These are phyloP conservation scores for Drosophila nigrodunni DNA, from an alignment of 1,140 invertebrate genomes.

Conservation along the genomic window DNA sequence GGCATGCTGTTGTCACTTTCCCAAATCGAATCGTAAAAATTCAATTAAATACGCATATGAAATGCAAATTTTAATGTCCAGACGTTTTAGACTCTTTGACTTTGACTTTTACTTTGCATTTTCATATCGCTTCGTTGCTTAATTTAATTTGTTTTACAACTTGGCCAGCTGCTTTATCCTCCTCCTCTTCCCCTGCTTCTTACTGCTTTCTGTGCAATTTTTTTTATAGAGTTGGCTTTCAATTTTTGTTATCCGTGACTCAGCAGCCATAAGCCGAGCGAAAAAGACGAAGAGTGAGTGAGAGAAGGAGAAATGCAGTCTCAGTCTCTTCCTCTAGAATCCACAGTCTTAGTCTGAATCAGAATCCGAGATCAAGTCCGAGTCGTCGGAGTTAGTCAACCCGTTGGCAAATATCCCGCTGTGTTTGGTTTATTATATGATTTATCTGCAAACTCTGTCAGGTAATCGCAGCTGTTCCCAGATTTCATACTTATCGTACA, in stretches of 20 bases:
- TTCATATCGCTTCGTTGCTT: conserved; percentile 51
- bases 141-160: conserved; percentile 77
- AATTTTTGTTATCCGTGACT: conserved; percentile 62
- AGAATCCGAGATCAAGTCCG: conserved; percentile 24
- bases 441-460: conserved; percentile 53
- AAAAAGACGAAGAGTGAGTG: not conserved
- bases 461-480: conserved; percentile 12
- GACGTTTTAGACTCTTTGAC: conserved; percentile 5
- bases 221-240: conserved; percentile 63
- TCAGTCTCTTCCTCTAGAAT: conserved; percentile 2
- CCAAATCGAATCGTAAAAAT: conserved; percentile 35
- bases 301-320: conserved; percentile 20
- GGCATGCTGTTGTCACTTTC: conserved; percentile 44
- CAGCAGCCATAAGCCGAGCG: conserved; percentile 36
- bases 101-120: conserved; percentile 69
- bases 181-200: not conserved
- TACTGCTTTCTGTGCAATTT: conserved; percentile 39
- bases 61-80: conserved; percentile 52
- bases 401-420: conserved; percentile 57
- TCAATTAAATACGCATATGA: conserved; percentile 70
- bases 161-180: conserved; percentile 20
- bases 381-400: conserved; percentile 28
- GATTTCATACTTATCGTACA: not conserved
- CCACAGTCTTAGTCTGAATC: conserved; percentile 23
- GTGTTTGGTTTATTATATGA: conserved; percentile 68